Evolutionary conservation across 2,888 invertebrate genomes (phyloP).

Genomic region (Cataglyphis rosenhaueri): DNA sequence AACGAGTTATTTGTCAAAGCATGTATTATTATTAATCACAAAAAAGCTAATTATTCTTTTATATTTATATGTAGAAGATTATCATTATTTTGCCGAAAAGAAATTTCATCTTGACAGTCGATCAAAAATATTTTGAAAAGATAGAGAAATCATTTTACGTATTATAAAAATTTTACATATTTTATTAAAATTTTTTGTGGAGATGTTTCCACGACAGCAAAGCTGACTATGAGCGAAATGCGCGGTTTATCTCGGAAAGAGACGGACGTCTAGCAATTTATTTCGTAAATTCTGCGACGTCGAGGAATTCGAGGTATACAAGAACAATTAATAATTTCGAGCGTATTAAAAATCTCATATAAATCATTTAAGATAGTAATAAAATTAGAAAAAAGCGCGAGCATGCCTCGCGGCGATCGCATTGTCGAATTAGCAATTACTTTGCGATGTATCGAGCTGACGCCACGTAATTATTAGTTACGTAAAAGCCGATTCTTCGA

Average conservation of each 20-base stretch:
- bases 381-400: constrained; percentile 21
- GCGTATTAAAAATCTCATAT: background rate
- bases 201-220: background rate
- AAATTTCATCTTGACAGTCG: background rate
- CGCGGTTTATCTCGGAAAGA: background rate
- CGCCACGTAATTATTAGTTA: constrained; percentile 8
- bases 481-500: constrained; percentile 51
- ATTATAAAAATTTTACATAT: background rate
- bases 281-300: background rate
- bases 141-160: background rate
- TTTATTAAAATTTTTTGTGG: background rate
- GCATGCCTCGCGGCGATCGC: constrained; percentile 1
- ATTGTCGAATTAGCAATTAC: constrained; percentile 39
- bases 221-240: background rate
- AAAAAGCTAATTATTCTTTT: background rate
- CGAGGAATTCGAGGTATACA: background rate
- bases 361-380: constrained; percentile 3
- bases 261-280: background rate
- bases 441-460: constrained; percentile 18
- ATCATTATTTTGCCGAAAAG: background rate
- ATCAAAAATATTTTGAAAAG: background rate
- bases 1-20: background rate
- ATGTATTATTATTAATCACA: background rate
- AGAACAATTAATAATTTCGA: background rate
- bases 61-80: background rate